Evolutionary conservation across 2,888 invertebrate species (phyloP), one percentile per base, ranked within the genome.

Genomic region (Microctonus hyperodae): DNA sequence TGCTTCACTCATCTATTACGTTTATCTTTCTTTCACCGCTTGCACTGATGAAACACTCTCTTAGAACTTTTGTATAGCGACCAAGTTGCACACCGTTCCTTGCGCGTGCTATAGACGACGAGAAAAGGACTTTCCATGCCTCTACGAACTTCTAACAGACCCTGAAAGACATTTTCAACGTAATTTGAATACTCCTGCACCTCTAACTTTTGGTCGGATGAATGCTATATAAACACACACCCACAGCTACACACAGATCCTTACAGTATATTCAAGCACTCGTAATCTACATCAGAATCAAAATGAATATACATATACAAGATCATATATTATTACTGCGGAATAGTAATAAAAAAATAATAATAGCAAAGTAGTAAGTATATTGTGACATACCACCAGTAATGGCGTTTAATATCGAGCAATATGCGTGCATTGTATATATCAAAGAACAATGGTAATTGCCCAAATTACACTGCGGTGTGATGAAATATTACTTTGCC

Each of bases 131-230:
- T 56, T 66, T 33, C 44, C 61, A 56, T 53, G 44, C 33, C 56
- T 56, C 51, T 31, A 28, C 56, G 60, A 66, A 66, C 61, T 66
- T 61, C 48, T 56, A 61, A 25, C 55, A 33, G 33, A 33, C 44
- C 55, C 50, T 66, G 55, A 66, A 60, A 66, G 66, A 66, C 61
- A 55, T 55, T 66, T 55, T 56, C 55, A 60, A 61, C 44, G 61
- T 61, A 66, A 66, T 66, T 66, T 66, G 66, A 66, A 66, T 66
- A 66, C 66, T 53, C 51, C 53, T 50, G 33, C 9, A 60, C 33
- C 35, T 23, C 35, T n/a, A 65, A 66, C 61, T 66, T 66, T 66
- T 50, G 48, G 20, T 56, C 25, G 33, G 65, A 33, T 60, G 40
- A 25, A 53, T 40, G 16, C 63, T 55, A 55, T 62, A 23, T 23